Evolutionary conservation across 2,113 vertebrate species (phyloP).

Genomic region (Crotalus viridis): DNA sequence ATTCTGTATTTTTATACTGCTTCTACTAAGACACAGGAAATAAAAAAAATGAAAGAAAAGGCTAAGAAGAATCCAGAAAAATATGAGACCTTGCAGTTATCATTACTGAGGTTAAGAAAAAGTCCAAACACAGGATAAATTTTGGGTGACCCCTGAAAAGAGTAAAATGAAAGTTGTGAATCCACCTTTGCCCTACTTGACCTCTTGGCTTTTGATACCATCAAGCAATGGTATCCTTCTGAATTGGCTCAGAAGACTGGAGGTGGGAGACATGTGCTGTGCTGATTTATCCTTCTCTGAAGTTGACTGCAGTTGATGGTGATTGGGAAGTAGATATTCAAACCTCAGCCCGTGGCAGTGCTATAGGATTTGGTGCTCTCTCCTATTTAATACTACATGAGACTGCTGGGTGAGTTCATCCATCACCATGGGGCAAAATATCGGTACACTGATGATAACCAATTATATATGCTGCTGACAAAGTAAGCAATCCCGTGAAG

Average conservation of each 20-base stretch:
- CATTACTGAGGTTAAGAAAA: background rate
- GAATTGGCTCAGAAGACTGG: too few relatives aligned
- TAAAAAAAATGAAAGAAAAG: background rate
- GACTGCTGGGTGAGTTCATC: background rate
- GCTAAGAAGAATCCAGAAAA: background rate
- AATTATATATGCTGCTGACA: background rate
- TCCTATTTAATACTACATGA: background rate
- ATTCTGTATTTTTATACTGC: background rate
- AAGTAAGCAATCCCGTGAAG: background rate
- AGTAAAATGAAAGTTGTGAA: background rate
- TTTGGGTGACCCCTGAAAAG: background rate
- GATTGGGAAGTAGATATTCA: too few relatives aligned
- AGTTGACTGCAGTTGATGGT: too few relatives aligned
- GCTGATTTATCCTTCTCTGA: too few relatives aligned
- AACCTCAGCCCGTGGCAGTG: too few relatives aligned
- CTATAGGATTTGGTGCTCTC: too few relatives aligned
- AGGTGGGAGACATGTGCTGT: too few relatives aligned
- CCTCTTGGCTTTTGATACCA: background rate
- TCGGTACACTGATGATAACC: background rate
- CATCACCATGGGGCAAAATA: background rate
- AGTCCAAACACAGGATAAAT: background rate
- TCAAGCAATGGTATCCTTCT: too few relatives aligned
- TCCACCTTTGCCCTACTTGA: background rate
- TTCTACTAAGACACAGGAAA: background rate
- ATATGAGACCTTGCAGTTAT: background rate